phyloP scores from a whole-genome alignment of 2,797 vertebrate species.

The Phrynocephalus guinanensis region DNA sequence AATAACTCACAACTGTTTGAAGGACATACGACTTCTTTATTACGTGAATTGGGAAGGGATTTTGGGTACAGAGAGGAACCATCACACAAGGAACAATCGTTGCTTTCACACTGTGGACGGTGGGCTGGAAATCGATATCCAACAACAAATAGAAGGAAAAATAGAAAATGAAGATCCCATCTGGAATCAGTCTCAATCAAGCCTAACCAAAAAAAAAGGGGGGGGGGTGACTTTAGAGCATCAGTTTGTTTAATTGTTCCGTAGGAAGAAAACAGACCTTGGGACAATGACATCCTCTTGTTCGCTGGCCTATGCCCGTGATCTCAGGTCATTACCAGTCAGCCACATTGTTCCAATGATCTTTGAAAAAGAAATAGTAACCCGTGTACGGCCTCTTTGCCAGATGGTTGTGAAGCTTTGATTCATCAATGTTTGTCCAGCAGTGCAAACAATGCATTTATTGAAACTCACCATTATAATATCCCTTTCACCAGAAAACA shows the following conservation, averaged over 20 bases:
- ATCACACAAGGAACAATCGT: too few species aligned
- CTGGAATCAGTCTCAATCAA: not conserved
- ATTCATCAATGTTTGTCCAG: not conserved
- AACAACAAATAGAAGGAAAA: not conserved
- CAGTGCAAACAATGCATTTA: not conserved
- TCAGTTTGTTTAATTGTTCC: not conserved
- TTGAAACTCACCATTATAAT: not conserved
- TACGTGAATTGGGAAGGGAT: too few species aligned
- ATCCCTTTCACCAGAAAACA: not conserved
- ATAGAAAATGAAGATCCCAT: not conserved
- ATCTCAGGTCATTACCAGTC: not conserved
- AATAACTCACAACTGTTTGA: too few species aligned
- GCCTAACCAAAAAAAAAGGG: not conserved
- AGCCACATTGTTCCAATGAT: not conserved
- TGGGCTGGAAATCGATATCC: not conserved
- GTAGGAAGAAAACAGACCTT: not conserved
- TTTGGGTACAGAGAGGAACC: too few species aligned
- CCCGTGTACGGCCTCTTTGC: not conserved
- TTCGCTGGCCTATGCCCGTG: not conserved
- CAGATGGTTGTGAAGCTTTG: not conserved
- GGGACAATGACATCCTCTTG: not conserved
- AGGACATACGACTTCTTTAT: too few species aligned
- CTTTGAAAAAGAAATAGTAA: not conserved
- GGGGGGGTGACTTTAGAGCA: not conserved
- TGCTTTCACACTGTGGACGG: not conserved